These are phyloP conservation scores for Drosophila barbarae DNA, from an alignment of 2,888 invertebrate genomes.

Conservation along the genomic window DNA sequence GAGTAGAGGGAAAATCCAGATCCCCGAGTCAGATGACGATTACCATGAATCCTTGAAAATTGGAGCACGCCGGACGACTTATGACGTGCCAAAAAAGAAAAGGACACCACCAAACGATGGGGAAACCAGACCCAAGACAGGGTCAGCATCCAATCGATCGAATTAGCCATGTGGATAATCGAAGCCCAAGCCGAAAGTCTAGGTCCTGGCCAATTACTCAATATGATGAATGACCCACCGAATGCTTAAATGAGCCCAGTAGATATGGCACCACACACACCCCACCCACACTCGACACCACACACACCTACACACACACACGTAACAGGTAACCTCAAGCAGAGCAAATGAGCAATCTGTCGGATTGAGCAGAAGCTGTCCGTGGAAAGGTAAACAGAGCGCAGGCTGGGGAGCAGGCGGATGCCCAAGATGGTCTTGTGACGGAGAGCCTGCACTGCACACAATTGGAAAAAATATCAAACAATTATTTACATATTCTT, in stretches of 20 bases:
- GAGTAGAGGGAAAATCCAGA: not conserved
- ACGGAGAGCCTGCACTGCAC: not conserved
- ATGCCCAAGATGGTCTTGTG: constrained; percentile 8
- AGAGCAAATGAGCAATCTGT: constrained; percentile 43
- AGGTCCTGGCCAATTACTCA: constrained; percentile 49
- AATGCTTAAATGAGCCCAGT: constrained; percentile 22
- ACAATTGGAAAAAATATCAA: not conserved
- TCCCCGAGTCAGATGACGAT: not conserved
- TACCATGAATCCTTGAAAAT: not conserved
- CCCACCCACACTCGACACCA: constrained; percentile 1
- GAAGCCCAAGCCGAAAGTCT: constrained; percentile 12
- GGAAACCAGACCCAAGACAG: constrained; percentile 3
- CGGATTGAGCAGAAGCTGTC: constrained; percentile 30
- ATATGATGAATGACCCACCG: constrained; percentile 55
- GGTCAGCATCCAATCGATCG: constrained; percentile 25
- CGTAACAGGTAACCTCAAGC: constrained; percentile 53
- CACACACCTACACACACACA: not conserved
- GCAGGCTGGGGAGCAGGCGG: not conserved
- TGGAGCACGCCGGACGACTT: not conserved
- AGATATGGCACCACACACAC: not conserved
- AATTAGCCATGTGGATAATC: constrained; percentile 37
- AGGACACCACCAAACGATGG: not conserved
- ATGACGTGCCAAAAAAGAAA: constrained; percentile 1
- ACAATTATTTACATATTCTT: not conserved
- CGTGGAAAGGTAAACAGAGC: constrained; percentile 22